phyloP scores from a whole-genome alignment of 1,140 invertebrate species.

The Formica exsecta region DNA sequence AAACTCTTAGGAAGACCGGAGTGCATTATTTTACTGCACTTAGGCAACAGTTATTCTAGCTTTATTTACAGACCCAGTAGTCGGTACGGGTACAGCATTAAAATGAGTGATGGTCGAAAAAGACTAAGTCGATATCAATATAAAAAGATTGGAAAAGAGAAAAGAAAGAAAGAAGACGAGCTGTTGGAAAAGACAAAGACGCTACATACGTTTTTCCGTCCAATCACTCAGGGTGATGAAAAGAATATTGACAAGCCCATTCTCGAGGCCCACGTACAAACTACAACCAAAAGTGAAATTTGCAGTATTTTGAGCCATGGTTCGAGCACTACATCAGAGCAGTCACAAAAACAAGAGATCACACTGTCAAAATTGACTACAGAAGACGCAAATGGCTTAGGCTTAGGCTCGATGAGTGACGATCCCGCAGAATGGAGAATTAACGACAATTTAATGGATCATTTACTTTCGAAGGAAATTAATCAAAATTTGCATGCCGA shows the following conservation, averaged over 20 bases:
- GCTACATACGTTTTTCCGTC: not conserved
- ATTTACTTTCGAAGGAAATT: not conserved
- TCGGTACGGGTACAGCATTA: not conserved
- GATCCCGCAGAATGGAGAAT: not conserved
- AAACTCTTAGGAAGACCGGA: not conserved
- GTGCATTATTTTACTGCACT: not conserved
- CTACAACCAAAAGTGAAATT: not conserved
- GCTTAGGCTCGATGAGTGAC: not conserved
- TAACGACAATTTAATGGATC: not conserved
- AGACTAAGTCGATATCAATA: not conserved
- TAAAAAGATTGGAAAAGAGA: too few relatives aligned
- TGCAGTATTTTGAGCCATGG: not conserved
- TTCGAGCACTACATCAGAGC: not conserved
- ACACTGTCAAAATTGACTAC: not conserved
- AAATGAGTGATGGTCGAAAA: not conserved
- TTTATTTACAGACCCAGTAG: slow-evolving; percentile 1
- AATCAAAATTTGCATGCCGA: not conserved
- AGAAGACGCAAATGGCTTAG: not conserved
- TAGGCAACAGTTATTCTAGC: not conserved
- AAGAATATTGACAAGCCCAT: not conserved
- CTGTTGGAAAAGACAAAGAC: too few relatives aligned
- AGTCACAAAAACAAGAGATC: not conserved
- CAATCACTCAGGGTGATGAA: not conserved
- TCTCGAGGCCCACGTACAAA: not conserved
- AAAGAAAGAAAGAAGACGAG: too few relatives aligned